These are phyloP conservation scores for Boloria euphrosyne DNA, from an alignment of 2,888 invertebrate genomes.

Conservation along the genomic window DNA sequence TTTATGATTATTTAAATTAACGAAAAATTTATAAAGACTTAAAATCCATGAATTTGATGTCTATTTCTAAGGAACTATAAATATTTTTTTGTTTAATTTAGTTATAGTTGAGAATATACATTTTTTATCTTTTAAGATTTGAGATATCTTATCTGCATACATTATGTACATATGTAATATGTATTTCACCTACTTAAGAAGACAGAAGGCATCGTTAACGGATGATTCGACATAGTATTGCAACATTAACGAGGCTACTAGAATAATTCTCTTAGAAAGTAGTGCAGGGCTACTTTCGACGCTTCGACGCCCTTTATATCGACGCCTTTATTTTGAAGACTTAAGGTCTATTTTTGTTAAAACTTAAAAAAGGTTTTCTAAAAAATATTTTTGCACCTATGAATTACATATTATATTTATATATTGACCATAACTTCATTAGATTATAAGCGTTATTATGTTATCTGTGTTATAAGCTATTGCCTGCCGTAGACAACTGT, in stretches of 20 bases:
- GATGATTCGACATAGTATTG: slow-evolving; percentile 36
- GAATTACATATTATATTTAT: background rate
- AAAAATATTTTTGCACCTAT: background rate
- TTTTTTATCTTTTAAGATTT: too few species aligned
- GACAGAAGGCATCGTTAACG: slow-evolving; percentile 26
- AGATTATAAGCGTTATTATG: too few species aligned
- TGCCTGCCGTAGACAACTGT: too few species aligned
- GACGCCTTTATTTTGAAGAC: slow-evolving; percentile 8
- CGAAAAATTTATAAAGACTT: too few species aligned
- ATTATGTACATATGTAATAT: background rate
- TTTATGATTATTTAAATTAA: too few species aligned
- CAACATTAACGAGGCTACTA: slow-evolving; percentile 27
- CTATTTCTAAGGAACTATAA: too few species aligned
- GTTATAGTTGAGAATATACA: too few species aligned
- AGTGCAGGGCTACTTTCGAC: slow-evolving; percentile 48
- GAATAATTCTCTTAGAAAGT: slow-evolving; percentile 43
- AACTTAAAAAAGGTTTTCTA: background rate
- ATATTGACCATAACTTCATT: too few species aligned
- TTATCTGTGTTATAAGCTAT: too few species aligned
- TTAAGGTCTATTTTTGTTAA: slow-evolving; percentile 5
- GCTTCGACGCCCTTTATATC: slow-evolving; percentile 46
- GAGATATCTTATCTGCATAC: too few species aligned
- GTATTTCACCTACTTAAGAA: background rate
- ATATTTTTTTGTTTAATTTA: too few species aligned
- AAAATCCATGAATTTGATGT: too few species aligned